Base-by-base conservation (phyloP, 2,113 vertebrate species). In the Piprites chloris region DNA sequence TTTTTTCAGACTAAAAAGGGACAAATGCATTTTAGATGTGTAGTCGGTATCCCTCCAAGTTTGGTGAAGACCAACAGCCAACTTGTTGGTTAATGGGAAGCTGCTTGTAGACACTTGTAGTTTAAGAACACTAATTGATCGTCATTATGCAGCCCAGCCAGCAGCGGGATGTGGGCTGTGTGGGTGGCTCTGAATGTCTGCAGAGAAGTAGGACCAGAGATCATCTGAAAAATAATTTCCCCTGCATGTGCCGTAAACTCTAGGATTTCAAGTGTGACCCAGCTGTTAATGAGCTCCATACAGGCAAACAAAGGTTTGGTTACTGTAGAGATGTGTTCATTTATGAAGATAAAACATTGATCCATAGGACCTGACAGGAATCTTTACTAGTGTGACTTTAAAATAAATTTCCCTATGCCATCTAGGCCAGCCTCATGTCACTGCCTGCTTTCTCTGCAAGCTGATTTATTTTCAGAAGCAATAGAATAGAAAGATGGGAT, bases 281-380 rank as follows among this genome's bases (percentile, higher is more conserved):
- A 88, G 93, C 91, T 85, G 83, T 95, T 93, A 96, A 95, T 72
- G 85, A 96, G 83, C 90, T 95, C 95, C 93, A 94, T 91, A 77
- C 87, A 77, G 88, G 68, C 87, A 94, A 87, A 80, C 41, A 95
- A 93, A 74, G 1, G 42, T 37, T 55, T 0, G 0, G 90, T 93
- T 88, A 83, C 82, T 87, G 87, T 52, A 89, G 92, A 83, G 83
- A 63, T 3, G 1, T 37, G 4, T 82, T 94, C 11, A 4, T 90
- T 94, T 93, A 52, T 39, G 73, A 72, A 90, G 84, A 66, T 85
- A 91, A 95, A 96, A 74, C 66, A 35, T 26, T 26, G 58, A 80
- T 66, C 91, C 0, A 0, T 33, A 22, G 71, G 75, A 94, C 75
- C 53, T 17, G 83, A 85, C 1, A 0, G 65, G 73, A 89, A 91